These are phyloP conservation scores for Arnoldichthys spilopterus DNA, from an alignment of 2,797 vertebrate species.

Conservation along the genomic window DNA sequence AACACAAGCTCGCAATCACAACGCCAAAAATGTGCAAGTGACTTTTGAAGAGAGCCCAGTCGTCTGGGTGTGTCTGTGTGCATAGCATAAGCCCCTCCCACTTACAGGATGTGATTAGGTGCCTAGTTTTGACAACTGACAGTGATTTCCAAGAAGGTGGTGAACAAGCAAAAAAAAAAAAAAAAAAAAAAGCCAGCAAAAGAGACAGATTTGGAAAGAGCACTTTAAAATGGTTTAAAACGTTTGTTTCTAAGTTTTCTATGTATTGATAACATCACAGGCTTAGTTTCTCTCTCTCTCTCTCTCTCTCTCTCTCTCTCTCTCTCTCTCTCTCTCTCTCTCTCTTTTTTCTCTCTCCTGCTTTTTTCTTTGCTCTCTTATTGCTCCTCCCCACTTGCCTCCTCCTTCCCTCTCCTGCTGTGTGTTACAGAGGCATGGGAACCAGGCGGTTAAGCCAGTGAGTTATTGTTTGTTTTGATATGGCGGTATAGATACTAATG, in stretches of 20 bases:
- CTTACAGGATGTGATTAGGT: neutral
- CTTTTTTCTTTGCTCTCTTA: no score
- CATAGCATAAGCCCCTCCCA: neutral
- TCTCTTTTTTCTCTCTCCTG: constrained; percentile 12
- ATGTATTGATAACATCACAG: no score
- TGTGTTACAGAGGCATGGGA: constrained; percentile 58
- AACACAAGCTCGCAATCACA: no score
- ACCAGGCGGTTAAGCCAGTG: constrained; percentile 63
- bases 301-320: neutral
- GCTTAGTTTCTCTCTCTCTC: no score
- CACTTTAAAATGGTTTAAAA: no score
- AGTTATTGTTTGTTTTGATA: constrained; percentile 79
- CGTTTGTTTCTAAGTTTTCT: no score
- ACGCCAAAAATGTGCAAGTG: no score
- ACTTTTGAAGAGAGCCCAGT: neutral
- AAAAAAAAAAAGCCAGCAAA: no score
- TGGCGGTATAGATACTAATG: constrained; percentile 67
- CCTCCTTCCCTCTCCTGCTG: neutral
- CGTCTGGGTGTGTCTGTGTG: neutral
- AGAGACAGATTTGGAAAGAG: no score
- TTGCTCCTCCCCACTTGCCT: neutral
- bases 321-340: constrained; percentile 45
- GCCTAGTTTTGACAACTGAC: neutral
- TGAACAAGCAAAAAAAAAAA: neutral
- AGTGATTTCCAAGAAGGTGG: neutral